phyloP scores from a whole-genome alignment of 2,888 invertebrate genomes.

The Andrena fulva region DNA sequence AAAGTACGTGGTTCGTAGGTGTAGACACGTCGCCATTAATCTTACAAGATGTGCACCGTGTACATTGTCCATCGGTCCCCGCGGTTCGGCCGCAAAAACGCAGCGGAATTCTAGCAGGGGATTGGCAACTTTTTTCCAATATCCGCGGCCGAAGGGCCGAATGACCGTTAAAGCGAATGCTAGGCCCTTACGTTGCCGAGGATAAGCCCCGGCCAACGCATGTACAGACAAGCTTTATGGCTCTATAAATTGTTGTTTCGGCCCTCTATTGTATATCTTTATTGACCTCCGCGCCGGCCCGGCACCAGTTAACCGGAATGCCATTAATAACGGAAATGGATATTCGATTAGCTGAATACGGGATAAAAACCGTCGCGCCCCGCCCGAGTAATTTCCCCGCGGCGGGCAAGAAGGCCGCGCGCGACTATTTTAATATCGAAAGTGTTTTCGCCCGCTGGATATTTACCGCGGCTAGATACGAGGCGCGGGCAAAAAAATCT shows the following conservation, averaged over 20 bases:
- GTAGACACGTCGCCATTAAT: slow-evolving; percentile 70
- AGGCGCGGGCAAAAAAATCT: slow-evolving; percentile 19
- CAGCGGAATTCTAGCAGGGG: slow-evolving; percentile 72
- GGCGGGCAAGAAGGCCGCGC: neutral
- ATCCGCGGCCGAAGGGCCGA: slow-evolving; percentile 60
- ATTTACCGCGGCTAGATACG: slow-evolving; percentile 24
- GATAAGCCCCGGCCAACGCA: slow-evolving; percentile 55
- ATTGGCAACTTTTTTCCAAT: slow-evolving; percentile 74
- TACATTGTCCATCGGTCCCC: slow-evolving; percentile 63
- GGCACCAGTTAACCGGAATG: slow-evolving; percentile 61
- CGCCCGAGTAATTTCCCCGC: slow-evolving; percentile 4
- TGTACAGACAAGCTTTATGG: slow-evolving; percentile 70
- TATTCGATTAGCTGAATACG: slow-evolving; percentile 62
- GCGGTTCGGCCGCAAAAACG: slow-evolving; percentile 65
- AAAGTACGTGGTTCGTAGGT: slow-evolving; percentile 68
- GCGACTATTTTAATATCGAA: slow-evolving; percentile 22
- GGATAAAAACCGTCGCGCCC: slow-evolving; percentile 33
- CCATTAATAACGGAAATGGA: slow-evolving; percentile 70
- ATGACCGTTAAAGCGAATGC: slow-evolving; percentile 70
- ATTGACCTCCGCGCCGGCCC: slow-evolving; percentile 39
- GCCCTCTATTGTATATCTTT: slow-evolving; percentile 67
- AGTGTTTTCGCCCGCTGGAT: slow-evolving; percentile 9
- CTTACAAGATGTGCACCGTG: slow-evolving; percentile 56
- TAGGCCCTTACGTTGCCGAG: slow-evolving; percentile 60
- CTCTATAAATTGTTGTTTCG: slow-evolving; percentile 71